Evolutionary conservation across 1,140 invertebrate genomes (phyloP).

Genomic region (Pseudobourletiella spinata): DNA sequence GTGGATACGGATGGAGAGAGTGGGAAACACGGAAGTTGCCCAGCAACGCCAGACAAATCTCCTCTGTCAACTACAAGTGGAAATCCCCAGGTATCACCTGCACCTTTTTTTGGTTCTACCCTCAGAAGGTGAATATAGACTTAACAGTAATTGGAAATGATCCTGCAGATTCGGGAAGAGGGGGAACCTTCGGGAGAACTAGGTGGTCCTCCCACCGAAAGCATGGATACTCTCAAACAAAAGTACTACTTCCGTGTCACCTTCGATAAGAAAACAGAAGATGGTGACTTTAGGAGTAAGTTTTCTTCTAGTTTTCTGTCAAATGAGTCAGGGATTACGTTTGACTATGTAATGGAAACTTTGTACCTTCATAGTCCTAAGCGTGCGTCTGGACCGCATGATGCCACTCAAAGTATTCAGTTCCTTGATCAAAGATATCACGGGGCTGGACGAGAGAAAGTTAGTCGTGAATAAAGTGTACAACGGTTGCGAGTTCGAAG

Average conservation of each 20-base stretch:
- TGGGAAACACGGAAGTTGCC: too few relatives aligned
- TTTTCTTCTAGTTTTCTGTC: neutral
- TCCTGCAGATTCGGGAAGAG: too few relatives aligned
- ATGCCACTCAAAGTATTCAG: slow-evolving; percentile 1
- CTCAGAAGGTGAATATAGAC: too few relatives aligned
- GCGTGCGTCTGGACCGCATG: neutral
- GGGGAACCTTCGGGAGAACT: too few relatives aligned
- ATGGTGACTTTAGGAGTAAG: slow-evolving; percentile 2
- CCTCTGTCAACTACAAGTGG: too few relatives aligned
- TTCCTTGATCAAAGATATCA: neutral
- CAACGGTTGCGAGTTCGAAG: neutral
- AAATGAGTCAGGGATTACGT: neutral
- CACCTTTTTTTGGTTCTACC: too few relatives aligned
- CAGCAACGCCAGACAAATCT: too few relatives aligned
- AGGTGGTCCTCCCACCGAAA: too few relatives aligned
- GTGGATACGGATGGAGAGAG: neutral
- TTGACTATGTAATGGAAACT: too few relatives aligned
- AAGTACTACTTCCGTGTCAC: neutral
- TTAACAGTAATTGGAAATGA: too few relatives aligned
- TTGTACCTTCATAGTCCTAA: neutral
- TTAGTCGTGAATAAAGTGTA: slow-evolving; percentile 4
- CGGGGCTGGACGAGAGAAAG: slow-evolving; percentile 3
- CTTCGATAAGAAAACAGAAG: neutral
- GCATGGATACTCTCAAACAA: neutral
- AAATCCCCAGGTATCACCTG: too few relatives aligned